A percentile compares a stretch with the other conserved stretches of the same genome.
These are phyloP conservation scores for Pungitius pungitius DNA, from an alignment of 2,113 vertebrate genomes.

Conservation along the genomic window DNA sequence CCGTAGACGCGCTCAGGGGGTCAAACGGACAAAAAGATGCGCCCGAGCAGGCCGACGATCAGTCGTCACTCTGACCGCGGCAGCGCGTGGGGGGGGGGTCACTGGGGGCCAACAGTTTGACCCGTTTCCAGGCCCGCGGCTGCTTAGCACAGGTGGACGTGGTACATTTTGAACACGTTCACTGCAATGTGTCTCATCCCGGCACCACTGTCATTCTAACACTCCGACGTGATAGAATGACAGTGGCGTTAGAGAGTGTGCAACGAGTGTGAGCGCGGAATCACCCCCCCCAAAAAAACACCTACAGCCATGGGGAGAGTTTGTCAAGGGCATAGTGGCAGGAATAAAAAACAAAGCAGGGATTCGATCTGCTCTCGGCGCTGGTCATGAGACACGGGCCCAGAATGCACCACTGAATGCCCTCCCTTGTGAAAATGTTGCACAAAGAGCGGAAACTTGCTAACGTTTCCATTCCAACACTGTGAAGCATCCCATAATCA, in stretches of 20 bases:
- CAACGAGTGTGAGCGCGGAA: not conserved
- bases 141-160: conserved; percentile 35
- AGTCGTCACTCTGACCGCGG: conserved; percentile 55
- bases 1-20: conserved; percentile 86
- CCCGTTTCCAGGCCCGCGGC: conserved; percentile 46
- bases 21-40: too few relatives aligned
- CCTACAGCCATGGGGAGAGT: conserved; percentile 8
- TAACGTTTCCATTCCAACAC: conserved; percentile 12
- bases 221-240: too few relatives aligned
- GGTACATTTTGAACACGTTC: conserved; percentile 7
- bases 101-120: conserved; percentile 64
- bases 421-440: conserved; percentile 3
- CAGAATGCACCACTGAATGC: conserved; percentile 16
- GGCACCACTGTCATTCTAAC: too few relatives aligned
- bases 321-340: conserved; percentile 41
- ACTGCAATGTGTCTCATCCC: not conserved
- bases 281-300: not conserved
- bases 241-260: too few relatives aligned
- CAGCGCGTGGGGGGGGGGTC: conserved; percentile 59
- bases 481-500: conserved; percentile 58
- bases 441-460: conserved; percentile 1
- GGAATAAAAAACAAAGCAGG: conserved; percentile 16
- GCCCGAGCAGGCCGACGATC: conserved; percentile 63
- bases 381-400: conserved; percentile 13
- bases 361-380: conserved; percentile 32